A percentile compares a stretch with the other conserved stretches of the same genome.
These are phyloP conservation scores for Globodera ellingtonae DNA, from an alignment of 1,140 invertebrate genomes.

Conservation along the genomic window DNA sequence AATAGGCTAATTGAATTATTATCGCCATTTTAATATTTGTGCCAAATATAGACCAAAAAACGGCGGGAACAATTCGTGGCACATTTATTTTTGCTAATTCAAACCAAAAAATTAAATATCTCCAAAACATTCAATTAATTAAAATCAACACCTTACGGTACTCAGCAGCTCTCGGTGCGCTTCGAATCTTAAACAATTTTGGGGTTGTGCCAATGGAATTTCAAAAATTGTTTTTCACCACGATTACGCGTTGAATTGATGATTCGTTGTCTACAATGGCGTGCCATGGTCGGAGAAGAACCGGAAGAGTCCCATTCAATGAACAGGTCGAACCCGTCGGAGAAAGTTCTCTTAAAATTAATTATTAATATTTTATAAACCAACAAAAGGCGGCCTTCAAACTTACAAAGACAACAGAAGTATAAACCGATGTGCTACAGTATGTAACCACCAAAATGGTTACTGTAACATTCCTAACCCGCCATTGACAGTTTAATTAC, in stretches of 20 bases:
- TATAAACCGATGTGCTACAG: too few species aligned
- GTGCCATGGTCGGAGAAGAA: conserved; percentile 16
- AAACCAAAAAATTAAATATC: not conserved
- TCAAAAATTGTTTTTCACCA: conserved; percentile 16
- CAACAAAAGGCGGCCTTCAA: too few species aligned
- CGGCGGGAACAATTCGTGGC: too few species aligned
- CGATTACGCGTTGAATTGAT: conserved; percentile 8
- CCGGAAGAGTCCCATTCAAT: conserved; percentile 39
- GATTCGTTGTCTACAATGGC: not conserved
- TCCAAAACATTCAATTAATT: not conserved
- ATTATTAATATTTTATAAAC: too few species aligned
- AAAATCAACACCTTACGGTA: conserved; percentile 40
- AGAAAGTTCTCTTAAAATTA: not conserved
- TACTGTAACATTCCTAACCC: too few species aligned
- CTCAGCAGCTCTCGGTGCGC: conserved; percentile 47
- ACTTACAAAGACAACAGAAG: too few species aligned
- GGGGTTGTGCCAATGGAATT: not conserved
- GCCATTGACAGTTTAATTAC: too few species aligned
- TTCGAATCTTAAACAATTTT: conserved; percentile 53
- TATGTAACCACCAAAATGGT: too few species aligned
- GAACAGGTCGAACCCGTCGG: conserved; percentile 17
- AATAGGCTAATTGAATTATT: too few species aligned
- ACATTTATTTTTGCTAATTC: too few species aligned
- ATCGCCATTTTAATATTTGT: too few species aligned
- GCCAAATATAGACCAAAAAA: too few species aligned